phyloP scores from a whole-genome alignment of 2,888 invertebrate genomes.

The Tachina lurida region DNA sequence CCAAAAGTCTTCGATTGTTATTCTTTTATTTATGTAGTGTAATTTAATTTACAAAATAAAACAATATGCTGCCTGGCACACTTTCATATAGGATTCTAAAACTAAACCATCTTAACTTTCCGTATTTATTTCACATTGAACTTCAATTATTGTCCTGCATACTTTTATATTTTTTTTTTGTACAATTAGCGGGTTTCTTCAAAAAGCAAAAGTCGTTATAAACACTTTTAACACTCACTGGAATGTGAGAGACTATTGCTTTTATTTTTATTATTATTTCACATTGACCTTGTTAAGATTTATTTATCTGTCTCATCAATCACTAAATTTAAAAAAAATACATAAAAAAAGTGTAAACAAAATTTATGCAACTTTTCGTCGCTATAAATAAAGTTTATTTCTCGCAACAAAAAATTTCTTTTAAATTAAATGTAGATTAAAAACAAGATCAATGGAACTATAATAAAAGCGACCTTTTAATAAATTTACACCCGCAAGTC shows the following conservation, averaged over 20 bases:
- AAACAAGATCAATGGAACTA: constrained; percentile 67
- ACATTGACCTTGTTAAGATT: constrained; percentile 62
- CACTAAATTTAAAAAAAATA: not conserved
- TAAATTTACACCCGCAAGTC: constrained; percentile 50
- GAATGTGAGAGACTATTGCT: constrained; percentile 21
- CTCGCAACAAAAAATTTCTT: constrained; percentile 43
- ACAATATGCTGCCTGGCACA: no score
- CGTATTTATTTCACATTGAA: constrained; percentile 10
- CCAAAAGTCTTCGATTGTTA: no score
- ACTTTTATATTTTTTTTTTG: not conserved
- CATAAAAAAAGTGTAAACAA: constrained; percentile 27
- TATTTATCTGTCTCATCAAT: constrained; percentile 33
- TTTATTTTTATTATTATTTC: constrained; percentile 43
- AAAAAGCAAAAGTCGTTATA: constrained; percentile 7
- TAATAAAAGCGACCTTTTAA: constrained; percentile 64
- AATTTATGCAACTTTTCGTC: constrained; percentile 23
- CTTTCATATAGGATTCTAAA: no score
- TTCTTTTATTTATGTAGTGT: no score
- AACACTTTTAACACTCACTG: constrained; percentile 34
- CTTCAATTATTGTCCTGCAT: not conserved
- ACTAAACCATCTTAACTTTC: not conserved
- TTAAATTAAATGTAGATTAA: constrained; percentile 31
- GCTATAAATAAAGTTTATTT: not conserved
- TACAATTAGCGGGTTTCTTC: constrained; percentile 6
- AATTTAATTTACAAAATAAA: no score